Evolutionary conservation across 2,797 vertebrate genomes (phyloP), one percentile per base, ranked within the genome.

Genomic region (Petrocephalus schoutedeni): DNA sequence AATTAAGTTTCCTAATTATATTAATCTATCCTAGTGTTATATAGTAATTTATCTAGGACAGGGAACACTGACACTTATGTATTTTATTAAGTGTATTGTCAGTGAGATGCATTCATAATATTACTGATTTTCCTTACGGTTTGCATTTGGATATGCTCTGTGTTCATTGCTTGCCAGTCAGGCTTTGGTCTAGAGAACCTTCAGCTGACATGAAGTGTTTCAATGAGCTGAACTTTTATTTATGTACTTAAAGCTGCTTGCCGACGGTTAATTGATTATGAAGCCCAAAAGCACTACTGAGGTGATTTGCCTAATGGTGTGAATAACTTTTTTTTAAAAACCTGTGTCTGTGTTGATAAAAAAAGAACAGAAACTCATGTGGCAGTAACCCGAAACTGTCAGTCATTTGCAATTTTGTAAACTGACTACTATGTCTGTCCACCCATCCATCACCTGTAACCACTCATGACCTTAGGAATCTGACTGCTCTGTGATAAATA

Each of bases 211-310:
- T 64, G 45, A 45, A 45, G 49, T 49, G 80, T 64, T 9, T 21
- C 87, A 51, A 45, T 88, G 19, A 28, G 51, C 32, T 51, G 4
- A 49, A 32, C 87, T 41, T 87, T 82, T 61, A 82, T 82, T 58
- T 87, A 59, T 58, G 12, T 64, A 84, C 86, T 53, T 67, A 51
- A 83, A 83, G 74, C 56, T 64, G 74, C 57, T 84, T 61, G 36
- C 87, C 8, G 19, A 67, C 67, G 58, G 58, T 53, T 59, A 88
- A 88, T 84, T 88, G 57, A 64, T 88, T 85, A 85, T 64, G 45
- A 74, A 87, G 49, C 9, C 64, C 83, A 88, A 19, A 49, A 84
- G 36, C 21, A 61, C 56, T 21, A 32, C 19, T 67, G 36, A 41
- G 41, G 67, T 80, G 19, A 80, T 87, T 56, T 87, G 49, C 49